Base-by-base conservation (phyloP, 2,113 vertebrate genomes). In the Amia ocellicauda region DNA sequence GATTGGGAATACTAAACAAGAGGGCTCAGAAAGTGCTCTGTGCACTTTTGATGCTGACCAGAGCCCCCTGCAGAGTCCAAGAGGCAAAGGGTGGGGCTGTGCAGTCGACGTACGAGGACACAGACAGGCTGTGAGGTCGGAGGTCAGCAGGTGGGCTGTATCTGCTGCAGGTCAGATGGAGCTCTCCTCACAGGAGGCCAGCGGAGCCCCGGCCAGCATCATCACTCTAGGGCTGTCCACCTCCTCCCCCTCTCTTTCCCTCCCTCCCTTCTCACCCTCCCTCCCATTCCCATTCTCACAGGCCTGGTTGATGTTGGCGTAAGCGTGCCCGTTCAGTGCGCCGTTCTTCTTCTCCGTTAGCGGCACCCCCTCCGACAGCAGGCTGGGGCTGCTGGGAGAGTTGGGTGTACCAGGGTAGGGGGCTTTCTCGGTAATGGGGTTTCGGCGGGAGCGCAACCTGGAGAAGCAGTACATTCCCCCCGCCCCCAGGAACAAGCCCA, bases 111-210 rank as follows among this genome's bases (percentile, higher is more conserved):
- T 5, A 10, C 31, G 1, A 3, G 31, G 31, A 10, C 31, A 36
- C 31, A 2, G n/a, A n/a, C n/a, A n/a, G n/a, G n/a, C n/a, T n/a
- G n/a, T n/a, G n/a, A n/a, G n/a, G n/a, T n/a, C n/a, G n/a, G n/a
- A n/a, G n/a, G n/a, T n/a, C 2, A 24, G 4, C n/a, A 4, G 11
- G 4, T 13, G 11, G 1, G 11, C 14, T 57, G 10, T 13, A 10
- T 17, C 7, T 49, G 16, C 62, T 26, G 50, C 3, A 24, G 13
- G 3, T 86, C 77, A 94, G 73, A 94, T 93, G 3, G 93, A 93
- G 11, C 91, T 93, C 72, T 94, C 93, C 71, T 94, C 93, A 60
- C 91, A 93, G 2, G 74, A 66, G 9, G 91, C 91, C 51, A 94
- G 67, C 0, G 93, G 92, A 7, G 91, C 91, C n/a, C 83, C 84